Evolutionary conservation across 2,797 vertebrate genomes (phyloP).

Genomic region (Clarias pachynema): DNA sequence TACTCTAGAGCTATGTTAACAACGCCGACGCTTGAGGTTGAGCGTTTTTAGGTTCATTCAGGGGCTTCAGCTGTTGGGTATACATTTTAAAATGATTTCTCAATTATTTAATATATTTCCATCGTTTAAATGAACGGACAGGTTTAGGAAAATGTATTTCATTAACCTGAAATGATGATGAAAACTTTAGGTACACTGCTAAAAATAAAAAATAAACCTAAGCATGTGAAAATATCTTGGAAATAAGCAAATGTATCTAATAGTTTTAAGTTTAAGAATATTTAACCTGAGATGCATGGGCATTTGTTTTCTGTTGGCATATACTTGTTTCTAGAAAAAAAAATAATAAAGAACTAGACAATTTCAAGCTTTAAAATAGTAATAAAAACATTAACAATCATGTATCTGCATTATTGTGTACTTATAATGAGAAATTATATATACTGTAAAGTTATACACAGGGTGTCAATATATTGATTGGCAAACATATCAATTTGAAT

Average conservation of each 20-base stretch:
- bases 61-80: neutral
- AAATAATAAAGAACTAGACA: too few relatives aligned
- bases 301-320: neutral
- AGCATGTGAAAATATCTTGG: neutral
- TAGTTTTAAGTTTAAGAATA: neutral
- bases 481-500: neutral
- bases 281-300: too few relatives aligned
- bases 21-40: neutral
- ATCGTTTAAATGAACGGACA: neutral
- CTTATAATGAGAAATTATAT: neutral
- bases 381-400: neutral
- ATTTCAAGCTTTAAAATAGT: neutral
- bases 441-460: neutral
- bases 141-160: neutral
- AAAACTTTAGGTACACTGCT: neutral
- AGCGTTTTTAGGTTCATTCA: neutral
- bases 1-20: neutral
- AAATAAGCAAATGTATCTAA: neutral
- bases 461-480: neutral
- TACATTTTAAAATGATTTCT: neutral
- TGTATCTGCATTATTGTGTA: too few relatives aligned
- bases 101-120: conserved; percentile 16
- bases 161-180: neutral
- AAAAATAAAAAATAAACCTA: neutral
- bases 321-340: neutral